These are phyloP conservation scores for Himalopsyche tibetana DNA, from an alignment of 2,888 invertebrate genomes.

Conservation along the genomic window DNA sequence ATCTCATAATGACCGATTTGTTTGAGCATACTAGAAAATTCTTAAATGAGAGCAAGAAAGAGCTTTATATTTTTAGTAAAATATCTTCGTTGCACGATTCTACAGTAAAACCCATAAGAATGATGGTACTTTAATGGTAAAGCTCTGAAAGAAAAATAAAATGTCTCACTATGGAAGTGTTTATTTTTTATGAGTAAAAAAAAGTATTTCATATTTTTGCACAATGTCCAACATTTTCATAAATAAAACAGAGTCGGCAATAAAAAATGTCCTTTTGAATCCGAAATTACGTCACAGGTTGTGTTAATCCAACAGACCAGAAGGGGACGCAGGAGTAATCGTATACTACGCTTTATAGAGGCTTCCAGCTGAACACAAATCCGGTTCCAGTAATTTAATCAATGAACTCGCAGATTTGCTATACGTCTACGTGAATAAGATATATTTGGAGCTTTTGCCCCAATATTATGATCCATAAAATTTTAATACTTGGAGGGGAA, in stretches of 20 bases:
- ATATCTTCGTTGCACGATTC: no score
- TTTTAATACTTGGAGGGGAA: conserved; percentile 22
- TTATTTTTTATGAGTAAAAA: no score
- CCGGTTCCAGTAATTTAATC: conserved; percentile 21
- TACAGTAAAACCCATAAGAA: no score
- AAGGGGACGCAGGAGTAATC: conserved; percentile 44
- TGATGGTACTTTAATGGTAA: no score
- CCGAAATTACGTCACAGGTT: conserved; percentile 33
- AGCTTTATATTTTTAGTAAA: no score
- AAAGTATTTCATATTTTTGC: not conserved
- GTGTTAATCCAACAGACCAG: not conserved
- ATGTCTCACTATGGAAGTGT: no score
- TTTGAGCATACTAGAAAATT: no score
- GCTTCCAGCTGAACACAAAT: conserved; percentile 53
- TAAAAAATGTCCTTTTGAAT: conserved; percentile 34
- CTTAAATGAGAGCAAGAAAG: no score
- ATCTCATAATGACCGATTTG: no score
- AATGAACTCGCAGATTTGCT: conserved; percentile 33
- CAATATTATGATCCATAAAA: conserved; percentile 31
- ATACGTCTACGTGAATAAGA: conserved; percentile 29
- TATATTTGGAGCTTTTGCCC: conserved; percentile 28
- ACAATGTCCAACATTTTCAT: conserved; percentile 12
- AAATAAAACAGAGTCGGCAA: conserved; percentile 20
- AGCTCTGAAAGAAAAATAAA: no score
- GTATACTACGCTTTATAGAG: conserved; percentile 47